Base-by-base conservation (phyloP, 2,888 invertebrate genomes). In the Zelleria hepariella region DNA sequence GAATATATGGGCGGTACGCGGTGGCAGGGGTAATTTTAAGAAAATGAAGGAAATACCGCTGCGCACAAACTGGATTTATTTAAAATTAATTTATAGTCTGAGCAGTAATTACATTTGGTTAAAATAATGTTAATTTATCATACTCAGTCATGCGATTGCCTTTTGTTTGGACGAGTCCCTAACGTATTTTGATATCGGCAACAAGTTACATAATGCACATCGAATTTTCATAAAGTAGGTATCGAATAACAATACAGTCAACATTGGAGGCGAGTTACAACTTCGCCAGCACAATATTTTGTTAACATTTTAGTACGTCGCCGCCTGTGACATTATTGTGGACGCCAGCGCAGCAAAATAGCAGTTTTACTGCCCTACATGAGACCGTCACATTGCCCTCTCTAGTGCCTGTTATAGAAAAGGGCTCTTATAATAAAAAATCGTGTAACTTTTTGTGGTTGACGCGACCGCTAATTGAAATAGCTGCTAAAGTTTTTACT, bases 241-340 rank as follows among this genome's bases (percentile, higher is more conserved):
- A 42, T 15, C 15, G 15, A 42, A 42, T 42, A 42, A 42, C 15
- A 42, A 15, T 42, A 42, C 32, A 42, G 32, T 42, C 15, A 15
- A 42, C 32, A 15, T 42, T 15, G 32, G 15, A 15, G 32, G 32
- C 32, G 32, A 42, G 32, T 15, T 42, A 42, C 32, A 76, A 78
- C 79, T 83, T 78, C 78, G 78, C 78, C 72, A 77, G 80, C 75
- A 74, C 77, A 77, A 82, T 78, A 82, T 85, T 85, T 85, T 83
- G 86, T 84, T 82, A 83, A 80, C 85, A 84, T 86, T 86, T 86
- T 86, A 86, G 80, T 83, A 76, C 83, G 80, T 69, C 78, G 78
- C 86, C 75, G 84, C 73, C 84, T 86, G 86, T 78, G 82, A 78
- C 84, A 78, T 76, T 83, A 84, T 84, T 85, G 83, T 81, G 81